Evolutionary conservation across 2,797 vertebrate species (phyloP).

Genomic region (Notolabrus celidotus): DNA sequence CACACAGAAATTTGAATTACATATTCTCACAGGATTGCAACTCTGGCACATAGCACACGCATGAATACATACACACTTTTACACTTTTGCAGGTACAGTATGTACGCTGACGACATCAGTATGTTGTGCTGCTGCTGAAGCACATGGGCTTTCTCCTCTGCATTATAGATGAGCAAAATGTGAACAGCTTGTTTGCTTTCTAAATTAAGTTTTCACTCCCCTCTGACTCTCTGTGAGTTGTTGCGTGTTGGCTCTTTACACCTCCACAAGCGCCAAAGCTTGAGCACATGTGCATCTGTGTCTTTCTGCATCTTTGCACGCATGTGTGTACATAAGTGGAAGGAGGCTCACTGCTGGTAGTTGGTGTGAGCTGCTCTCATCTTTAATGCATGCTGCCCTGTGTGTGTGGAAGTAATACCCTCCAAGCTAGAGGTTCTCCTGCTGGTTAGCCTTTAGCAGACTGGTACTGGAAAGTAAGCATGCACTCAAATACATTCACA

Average conservation of each 20-base stretch:
- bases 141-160: constrained; percentile 61
- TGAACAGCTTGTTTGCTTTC: constrained; percentile 74
- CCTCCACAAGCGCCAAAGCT: constrained; percentile 24
- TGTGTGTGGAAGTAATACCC: constrained; percentile 58
- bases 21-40: constrained; percentile 15
- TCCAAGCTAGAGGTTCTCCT: constrained; percentile 49
- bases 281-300: not conserved
- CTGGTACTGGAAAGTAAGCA: constrained; percentile 22
- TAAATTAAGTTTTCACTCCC: constrained; percentile 62
- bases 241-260: constrained; percentile 32
- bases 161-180: constrained; percentile 77
- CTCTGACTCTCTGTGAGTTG: constrained; percentile 26
- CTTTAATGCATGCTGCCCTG: constrained; percentile 72
- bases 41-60: constrained; percentile 4
- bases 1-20: not conserved
- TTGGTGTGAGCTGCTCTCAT: constrained; percentile 63
- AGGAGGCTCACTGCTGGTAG: constrained; percentile 41
- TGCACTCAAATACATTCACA: constrained; percentile 11
- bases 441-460: constrained; percentile 45
- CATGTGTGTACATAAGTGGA: constrained; percentile 18
- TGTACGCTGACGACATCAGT: constrained; percentile 48
- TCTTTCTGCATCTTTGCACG: constrained; percentile 40
- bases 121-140: constrained; percentile 54
- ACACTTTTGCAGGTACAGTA: constrained; percentile 28
- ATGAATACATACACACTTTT: constrained; percentile 33